phyloP scores from a whole-genome alignment of 2,113 vertebrate genomes.

The Podilymbus podiceps region DNA sequence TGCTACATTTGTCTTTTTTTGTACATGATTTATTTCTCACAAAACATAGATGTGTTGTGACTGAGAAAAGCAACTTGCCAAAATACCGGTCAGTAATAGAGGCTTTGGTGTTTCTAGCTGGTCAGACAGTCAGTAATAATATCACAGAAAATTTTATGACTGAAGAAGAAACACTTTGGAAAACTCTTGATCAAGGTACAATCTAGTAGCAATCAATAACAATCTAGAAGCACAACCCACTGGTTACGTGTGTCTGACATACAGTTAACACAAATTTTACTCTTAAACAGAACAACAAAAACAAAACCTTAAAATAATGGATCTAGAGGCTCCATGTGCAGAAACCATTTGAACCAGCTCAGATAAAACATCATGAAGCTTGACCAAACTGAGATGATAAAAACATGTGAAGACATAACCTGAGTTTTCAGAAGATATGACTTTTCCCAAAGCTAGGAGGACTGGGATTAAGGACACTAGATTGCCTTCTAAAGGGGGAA shows the following conservation, averaged over 20 bases:
- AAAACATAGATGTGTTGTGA: fast-evolving
- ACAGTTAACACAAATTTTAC: background rate
- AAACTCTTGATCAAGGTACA: background rate
- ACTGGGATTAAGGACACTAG: background rate
- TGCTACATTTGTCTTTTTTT: background rate
- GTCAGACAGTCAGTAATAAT: background rate
- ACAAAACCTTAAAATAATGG: background rate
- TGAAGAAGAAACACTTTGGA: background rate
- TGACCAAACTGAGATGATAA: background rate
- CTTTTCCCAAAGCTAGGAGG: background rate
- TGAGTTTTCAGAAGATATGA: background rate
- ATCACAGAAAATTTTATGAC: background rate
- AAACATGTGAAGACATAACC: background rate
- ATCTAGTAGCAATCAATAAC: background rate
- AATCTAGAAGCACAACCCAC: background rate
- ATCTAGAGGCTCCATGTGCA: background rate
- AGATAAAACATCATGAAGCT: background rate
- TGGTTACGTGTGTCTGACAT: background rate
- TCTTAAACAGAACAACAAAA: background rate
- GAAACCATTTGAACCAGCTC: background rate
- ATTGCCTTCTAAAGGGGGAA: fast-evolving
- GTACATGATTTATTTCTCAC: background rate
- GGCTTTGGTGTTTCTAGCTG: background rate
- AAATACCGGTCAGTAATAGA: background rate
- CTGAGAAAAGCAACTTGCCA: background rate